Base-by-base conservation (phyloP, 2,113 vertebrate species). In the Salvelinus namaycush region DNA sequence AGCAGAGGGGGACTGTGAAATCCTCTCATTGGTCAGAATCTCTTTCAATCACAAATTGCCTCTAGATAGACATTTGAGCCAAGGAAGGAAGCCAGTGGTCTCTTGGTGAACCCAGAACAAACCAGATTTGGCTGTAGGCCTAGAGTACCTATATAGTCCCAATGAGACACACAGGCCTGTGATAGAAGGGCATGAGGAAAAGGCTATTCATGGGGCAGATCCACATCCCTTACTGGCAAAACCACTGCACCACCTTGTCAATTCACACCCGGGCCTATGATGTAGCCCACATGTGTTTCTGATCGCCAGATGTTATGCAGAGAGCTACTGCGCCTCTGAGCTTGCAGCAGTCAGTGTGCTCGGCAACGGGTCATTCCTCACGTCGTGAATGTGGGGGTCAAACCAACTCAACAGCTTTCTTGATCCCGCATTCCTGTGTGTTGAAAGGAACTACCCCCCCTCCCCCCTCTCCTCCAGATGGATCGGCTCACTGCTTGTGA, bases 231-330 rank as follows among this genome's bases (percentile, higher is more conserved):
- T 34, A 31, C 70, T 11, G 24, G 26, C 34, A 73, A 77, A 80
- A 65, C 69, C 60, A 54, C 3, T 16, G 24, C 73, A n/a, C 27
- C 20, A 20, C 68, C 68, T 48, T 70, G 24, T 49, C 34, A 44
- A 24, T 13, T 11, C 64, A 29, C 24, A 26, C 22, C 26, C 68
- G 2, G 29, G 29, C 60, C 73, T 75, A 49, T 54, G 26, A 64
- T 54, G 26, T 22, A 72, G 70, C 4, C 3, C 73, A 49, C 78
- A 83, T 20, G 57, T 59, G 59, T 70, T 74, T 81, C 67, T 72
- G 62, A 73, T 76, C 39, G 2, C 48, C 51, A 71, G 60, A 76
- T 26, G 74, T 77, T 70, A 34, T 72, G 65, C 7, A 31, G 44
- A 49, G 39, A 9, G 57, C 69, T 48, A 59, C n/a, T 49, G 51